A percentile compares a stretch with the other conserved stretches of the same genome.
phyloP scores from a whole-genome alignment of 2,797 vertebrate genomes.

The Diplodus puntazzo region DNA sequence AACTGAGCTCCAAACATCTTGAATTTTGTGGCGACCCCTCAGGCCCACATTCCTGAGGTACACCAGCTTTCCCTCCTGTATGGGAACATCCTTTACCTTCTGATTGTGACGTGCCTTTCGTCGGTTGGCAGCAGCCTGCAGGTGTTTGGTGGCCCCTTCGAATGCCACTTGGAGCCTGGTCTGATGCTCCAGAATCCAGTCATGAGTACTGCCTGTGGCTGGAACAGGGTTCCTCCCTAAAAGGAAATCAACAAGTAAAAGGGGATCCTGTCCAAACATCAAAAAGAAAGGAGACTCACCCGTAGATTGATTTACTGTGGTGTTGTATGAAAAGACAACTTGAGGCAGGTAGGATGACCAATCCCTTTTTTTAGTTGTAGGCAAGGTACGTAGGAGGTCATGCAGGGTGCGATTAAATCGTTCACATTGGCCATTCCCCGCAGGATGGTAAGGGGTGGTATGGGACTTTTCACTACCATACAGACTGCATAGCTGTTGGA shows the following conservation, averaged over 20 bases:
- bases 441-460: too few relatives aligned
- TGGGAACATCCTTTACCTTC: too few relatives aligned
- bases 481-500: not conserved
- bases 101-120: not conserved
- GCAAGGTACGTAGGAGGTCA: not conserved
- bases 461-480: not conserved
- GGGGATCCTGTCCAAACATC: not conserved
- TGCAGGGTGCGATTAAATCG: not conserved
- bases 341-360: not conserved
- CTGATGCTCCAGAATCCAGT: constrained; percentile 1
- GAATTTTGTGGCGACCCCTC: not conserved
- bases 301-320: not conserved
- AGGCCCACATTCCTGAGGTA: too few relatives aligned
- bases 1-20: not conserved
- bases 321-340: not conserved
- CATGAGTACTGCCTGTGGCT: not conserved
- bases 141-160: not conserved
- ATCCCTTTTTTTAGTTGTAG: not conserved
- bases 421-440: not conserved
- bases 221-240: not conserved
- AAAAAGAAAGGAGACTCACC: constrained; percentile 3
- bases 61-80: too few relatives aligned
- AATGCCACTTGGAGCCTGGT: not conserved
- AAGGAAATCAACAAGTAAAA: not conserved
- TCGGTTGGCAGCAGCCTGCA: not conserved